Evolutionary conservation across 2,888 invertebrate species (phyloP), one percentile per base, ranked within the genome.

Genomic region (Nephrotoma appendiculata): DNA sequence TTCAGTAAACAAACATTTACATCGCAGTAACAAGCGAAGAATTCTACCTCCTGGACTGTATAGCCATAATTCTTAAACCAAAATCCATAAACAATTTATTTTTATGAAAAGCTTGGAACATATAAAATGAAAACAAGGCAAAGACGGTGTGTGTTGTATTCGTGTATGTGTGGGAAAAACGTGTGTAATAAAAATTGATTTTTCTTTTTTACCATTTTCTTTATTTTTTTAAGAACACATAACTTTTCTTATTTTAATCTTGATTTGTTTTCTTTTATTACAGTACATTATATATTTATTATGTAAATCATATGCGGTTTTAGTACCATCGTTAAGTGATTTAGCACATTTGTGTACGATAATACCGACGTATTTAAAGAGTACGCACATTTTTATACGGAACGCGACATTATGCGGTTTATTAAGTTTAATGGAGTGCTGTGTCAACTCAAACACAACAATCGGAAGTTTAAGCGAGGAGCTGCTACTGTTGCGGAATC

Each of bases 391-490:
- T 88, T 92, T 92, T 89, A 90, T 92, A 89, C 90, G 92, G 87
- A 91, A 90, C 88, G 91, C 92, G 86, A 90, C 92, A 86, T 89
- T 92, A 87, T 89, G 90, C 87, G 92, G 92, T n/a, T 88, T 92
- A 88, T 89, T 92, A 87, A 90, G 91, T 87, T 89, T 92, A 87
- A 89, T 92, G 87, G 92, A 92, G 89, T 90, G 91, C 88, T 91
- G 91, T 88, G 90, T 90, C 87, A 91, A 91, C 88, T 91, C 91
- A 87, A 92, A 90, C 88, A 92, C 92, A 48, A 90, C 91, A 86
- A 91, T 92, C 88, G 92, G 92, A 86, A 90, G 91, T 89, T 89
- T 92, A 87, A 91, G 91, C 89, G 92, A 92, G 88, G 92, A 92
- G 89, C 89, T 92, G 88, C 88, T 90, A 85, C 88, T 91, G 89